Evolutionary conservation across 2,888 invertebrate species (phyloP), one percentile per base, ranked within the genome.

Genomic region (Phasia obesa): DNA sequence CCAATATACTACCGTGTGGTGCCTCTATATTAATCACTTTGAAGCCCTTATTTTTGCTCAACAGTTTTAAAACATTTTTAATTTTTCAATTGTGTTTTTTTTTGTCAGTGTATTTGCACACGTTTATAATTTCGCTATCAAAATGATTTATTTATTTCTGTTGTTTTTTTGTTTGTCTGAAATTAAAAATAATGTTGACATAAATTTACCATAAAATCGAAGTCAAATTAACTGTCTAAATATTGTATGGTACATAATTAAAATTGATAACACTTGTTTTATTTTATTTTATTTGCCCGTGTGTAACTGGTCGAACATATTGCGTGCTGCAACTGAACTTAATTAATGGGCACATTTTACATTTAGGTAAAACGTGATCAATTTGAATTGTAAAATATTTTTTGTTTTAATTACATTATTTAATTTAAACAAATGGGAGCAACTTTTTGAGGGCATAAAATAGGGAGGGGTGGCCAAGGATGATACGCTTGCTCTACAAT

Each of bases 221-320:
- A 77, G 23, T 42, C 44, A 62, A 60, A 67, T 69, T 77, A 77
- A 51, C 31, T 69, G 69, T 69, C 76, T 69, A 77, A 77, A 69
- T 67, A 53, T 31, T 76, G 4, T 76, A 42, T 60, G 55, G 23
- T 23, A 64, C 13, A 47, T 74, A 64, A 74, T 74, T 74, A 23
- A 74, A 64, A 74, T 55, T 55, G 42, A 74, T 57, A 65, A 65
- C 47, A 57, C 64, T 47, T 64, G 25, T 57, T 44, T 74, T 55
- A 31, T 64, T 62, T 60, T 11, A 6, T 9, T 44, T 55, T 38
- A n/a, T n/a, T n/a, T n/a, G n/a, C n/a, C n/a, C n/a, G n/a, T n/a
- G n/a, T n/a, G n/a, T n/a, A n/a, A 38, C 65, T n/a, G 7, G 11
- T 55, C 17, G 15, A 11, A 4, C 38, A n/a, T 42, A 15, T 42